Evolutionary conservation across 1,140 invertebrate species (phyloP).

Genomic region (Trachymyrmex septentrionalis): DNA sequence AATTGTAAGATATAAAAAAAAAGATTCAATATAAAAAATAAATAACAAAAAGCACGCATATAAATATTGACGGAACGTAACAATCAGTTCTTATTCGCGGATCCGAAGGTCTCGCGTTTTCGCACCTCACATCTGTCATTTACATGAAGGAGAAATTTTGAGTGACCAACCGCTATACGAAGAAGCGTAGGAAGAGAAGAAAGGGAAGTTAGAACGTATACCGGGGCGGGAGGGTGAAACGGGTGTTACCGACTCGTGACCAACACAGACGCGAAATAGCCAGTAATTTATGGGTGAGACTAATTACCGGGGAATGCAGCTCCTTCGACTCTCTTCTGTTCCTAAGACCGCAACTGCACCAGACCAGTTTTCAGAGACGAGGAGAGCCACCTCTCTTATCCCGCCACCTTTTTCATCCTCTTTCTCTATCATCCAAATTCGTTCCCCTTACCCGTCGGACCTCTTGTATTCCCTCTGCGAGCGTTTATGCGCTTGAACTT

Average conservation of each 20-base stretch:
- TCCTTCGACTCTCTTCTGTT: conserved; percentile 80
- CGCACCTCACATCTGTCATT: conserved; percentile 24
- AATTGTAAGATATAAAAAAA: neutral
- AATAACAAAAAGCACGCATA: neutral
- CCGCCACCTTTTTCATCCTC: conserved; percentile 55
- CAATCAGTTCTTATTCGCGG: neutral
- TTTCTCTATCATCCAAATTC: conserved; percentile 46
- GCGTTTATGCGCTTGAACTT: conserved; percentile 26
- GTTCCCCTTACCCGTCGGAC: conserved; percentile 3
- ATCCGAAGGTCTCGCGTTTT: conserved; percentile 46
- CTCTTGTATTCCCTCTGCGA: conserved; percentile 28
- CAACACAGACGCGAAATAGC: conserved; percentile 81
- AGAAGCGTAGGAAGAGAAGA: conserved; percentile 54
- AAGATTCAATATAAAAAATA: neutral
- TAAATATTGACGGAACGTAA: neutral
- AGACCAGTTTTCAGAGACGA: conserved; percentile 77
- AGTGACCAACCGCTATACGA: neutral
- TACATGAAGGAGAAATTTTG: conserved; percentile 21
- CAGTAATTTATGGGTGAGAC: conserved; percentile 85
- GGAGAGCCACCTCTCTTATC: conserved; percentile 60
- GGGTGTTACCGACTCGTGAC: conserved; percentile 71
- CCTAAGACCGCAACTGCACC: conserved; percentile 73
- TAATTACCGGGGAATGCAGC: conserved; percentile 85
- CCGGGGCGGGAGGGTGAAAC: neutral
- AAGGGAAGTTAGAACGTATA: conserved; percentile 35